phyloP scores from a whole-genome alignment of 2,888 invertebrate genomes.

The Eupithecia subumbrata region DNA sequence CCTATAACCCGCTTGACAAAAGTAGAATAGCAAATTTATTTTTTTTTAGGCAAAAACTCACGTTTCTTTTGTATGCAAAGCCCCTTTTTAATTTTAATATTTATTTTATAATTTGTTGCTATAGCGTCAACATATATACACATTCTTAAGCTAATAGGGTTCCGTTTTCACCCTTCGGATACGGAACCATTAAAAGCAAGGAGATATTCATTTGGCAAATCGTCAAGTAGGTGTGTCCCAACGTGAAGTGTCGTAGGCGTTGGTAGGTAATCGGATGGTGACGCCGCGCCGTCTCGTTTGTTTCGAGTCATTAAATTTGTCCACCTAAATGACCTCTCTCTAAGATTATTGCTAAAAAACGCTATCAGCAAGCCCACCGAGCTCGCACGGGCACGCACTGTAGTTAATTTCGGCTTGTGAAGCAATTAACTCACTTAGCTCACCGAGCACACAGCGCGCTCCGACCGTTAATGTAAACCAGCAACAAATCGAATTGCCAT shows the following conservation, averaged over 20 bases:
- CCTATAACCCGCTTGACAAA: too few relatives aligned
- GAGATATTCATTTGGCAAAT: neutral
- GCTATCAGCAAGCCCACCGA: too few relatives aligned
- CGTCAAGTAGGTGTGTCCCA: neutral
- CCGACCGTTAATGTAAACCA: neutral
- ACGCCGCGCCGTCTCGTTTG: neutral
- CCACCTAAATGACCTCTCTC: neutral
- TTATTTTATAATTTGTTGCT: too few relatives aligned
- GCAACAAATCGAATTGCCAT: slow-evolving; percentile 5
- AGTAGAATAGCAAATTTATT: too few relatives aligned
- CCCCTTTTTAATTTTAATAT: too few relatives aligned
- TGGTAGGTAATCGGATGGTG: neutral
- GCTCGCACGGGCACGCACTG: neutral
- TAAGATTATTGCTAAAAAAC: too few relatives aligned
- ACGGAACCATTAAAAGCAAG: too few relatives aligned
- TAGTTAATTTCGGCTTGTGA: neutral
- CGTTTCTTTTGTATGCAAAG: too few relatives aligned
- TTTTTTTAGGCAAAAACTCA: too few relatives aligned
- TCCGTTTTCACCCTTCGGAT: too few relatives aligned
- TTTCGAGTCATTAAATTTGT: neutral
- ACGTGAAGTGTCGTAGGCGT: neutral
- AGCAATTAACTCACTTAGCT: neutral
- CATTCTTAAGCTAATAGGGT: too few relatives aligned
- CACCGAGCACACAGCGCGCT: neutral
- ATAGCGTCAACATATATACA: too few relatives aligned